phyloP scores from a whole-genome alignment of 2,888 invertebrate species.

The Caenorhabditis sinica region DNA sequence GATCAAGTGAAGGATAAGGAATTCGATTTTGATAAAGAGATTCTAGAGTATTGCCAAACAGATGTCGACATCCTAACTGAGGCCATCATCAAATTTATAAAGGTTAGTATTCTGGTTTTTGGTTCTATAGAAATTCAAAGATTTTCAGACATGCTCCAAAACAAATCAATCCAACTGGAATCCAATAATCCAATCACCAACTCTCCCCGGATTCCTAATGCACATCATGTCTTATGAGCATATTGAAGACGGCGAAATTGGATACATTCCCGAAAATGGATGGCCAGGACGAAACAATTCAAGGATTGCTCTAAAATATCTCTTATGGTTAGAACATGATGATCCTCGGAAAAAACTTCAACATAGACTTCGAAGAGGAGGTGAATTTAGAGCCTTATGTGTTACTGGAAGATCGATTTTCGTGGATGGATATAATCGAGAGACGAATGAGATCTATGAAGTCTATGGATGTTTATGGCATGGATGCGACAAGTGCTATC shows the following conservation, averaged over 20 bases:
- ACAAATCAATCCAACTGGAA: background rate
- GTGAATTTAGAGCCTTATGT: background rate
- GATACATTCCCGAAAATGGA: constrained; percentile 3
- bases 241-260: background rate
- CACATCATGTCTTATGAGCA: constrained; percentile 4
- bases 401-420: background rate
- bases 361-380: background rate
- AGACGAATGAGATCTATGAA: background rate
- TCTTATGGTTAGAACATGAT: constrained; percentile 1
- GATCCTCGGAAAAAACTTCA: background rate
- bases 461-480: background rate
- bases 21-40: constrained; percentile 24
- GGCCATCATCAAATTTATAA: background rate
- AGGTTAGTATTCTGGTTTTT: background rate
- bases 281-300: constrained; percentile 36
- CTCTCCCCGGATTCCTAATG: background rate
- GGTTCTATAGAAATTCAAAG: too few relatives aligned
- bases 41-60: constrained; percentile 1
- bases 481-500: background rate
- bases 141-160: background rate
- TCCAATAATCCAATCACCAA: background rate
- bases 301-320: constrained; percentile 15
- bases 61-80: constrained; percentile 3
- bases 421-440: background rate
- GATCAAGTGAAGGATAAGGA: background rate